These are phyloP conservation scores for Dascillus cervinus DNA, from an alignment of 2,888 invertebrate genomes.

Conservation along the genomic window DNA sequence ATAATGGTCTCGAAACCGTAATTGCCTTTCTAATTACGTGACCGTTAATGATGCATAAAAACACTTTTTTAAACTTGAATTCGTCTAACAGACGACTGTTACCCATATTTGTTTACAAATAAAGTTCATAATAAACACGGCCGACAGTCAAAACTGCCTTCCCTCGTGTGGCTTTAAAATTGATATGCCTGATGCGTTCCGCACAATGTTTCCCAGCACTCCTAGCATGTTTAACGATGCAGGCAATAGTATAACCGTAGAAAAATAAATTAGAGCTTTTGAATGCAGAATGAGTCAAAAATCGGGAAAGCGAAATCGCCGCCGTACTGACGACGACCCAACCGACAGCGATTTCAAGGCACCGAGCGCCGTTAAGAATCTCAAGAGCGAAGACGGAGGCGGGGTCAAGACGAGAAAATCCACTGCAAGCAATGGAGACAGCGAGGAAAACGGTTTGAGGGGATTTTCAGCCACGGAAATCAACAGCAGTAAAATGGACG, in stretches of 20 bases:
- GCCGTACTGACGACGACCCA: constrained; percentile 8
- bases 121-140: too few relatives aligned
- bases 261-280: too few relatives aligned
- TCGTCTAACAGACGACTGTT: too few relatives aligned
- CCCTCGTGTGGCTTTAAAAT: constrained; percentile 11
- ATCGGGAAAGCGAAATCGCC: constrained; percentile 5
- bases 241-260: neutral
- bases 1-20: too few relatives aligned
- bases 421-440: neutral
- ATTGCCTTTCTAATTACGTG: too few relatives aligned
- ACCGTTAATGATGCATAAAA: too few relatives aligned
- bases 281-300: constrained; percentile 17
- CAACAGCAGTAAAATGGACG: constrained; percentile 1
- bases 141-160: constrained; percentile 11
- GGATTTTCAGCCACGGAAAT: constrained; percentile 2
- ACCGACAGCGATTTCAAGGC: constrained; percentile 6
- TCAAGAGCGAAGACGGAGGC: constrained; percentile 3
- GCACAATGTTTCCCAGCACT: neutral
- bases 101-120: too few relatives aligned
- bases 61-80: too few relatives aligned
- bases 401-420: neutral
- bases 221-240: neutral
- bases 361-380: constrained; percentile 1
- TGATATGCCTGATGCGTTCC: constrained; percentile 10
- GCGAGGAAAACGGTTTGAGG: neutral